phyloP scores from a whole-genome alignment of 2,113 vertebrate species.

The Paralichthys olivaceus region DNA sequence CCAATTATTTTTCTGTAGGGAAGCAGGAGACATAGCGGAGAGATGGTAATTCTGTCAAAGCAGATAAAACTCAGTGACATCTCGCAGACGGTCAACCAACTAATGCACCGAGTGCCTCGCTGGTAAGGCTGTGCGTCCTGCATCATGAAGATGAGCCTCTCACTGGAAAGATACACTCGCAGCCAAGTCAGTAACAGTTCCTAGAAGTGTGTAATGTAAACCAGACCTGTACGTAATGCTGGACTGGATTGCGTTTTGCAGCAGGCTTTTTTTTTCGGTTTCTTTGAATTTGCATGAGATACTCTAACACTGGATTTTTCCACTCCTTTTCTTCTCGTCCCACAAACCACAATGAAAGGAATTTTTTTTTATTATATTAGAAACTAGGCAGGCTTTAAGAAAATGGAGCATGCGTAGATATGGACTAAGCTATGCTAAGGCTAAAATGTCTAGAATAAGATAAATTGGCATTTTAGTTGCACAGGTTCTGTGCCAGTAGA shows the following conservation, averaged over 20 bases:
- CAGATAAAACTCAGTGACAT: constrained; percentile 57
- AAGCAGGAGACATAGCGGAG: constrained; percentile 39
- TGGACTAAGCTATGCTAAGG: constrained; percentile 19
- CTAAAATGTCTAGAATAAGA: constrained; percentile 34
- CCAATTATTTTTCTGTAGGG: constrained; percentile 92
- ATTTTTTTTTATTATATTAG: constrained; percentile 31
- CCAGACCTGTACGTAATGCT: constrained; percentile 12
- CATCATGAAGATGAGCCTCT: constrained; percentile 28
- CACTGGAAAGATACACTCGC: constrained; percentile 22
- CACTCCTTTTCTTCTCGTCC: constrained; percentile 23
- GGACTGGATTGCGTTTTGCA: neutral
- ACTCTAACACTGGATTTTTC: constrained; percentile 16
- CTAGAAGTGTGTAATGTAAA: constrained; percentile 8
- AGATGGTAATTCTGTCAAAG: constrained; percentile 57
- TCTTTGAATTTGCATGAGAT: constrained; percentile 24
- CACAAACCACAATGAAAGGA: constrained; percentile 35
- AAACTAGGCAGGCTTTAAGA: constrained; percentile 25
- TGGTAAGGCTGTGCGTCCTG: constrained; percentile 16
- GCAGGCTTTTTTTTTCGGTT: neutral
- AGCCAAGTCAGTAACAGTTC: constrained; percentile 37
- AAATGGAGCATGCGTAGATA: constrained; percentile 58
- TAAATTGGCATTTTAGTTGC: constrained; percentile 41
- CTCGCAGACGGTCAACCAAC: constrained; percentile 41
- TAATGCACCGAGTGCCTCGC: constrained; percentile 35
- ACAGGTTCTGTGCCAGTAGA: constrained; percentile 43